These are phyloP conservation scores for Ophonus ardosiacus DNA, from an alignment of 2,888 invertebrate genomes.

Conservation along the genomic window DNA sequence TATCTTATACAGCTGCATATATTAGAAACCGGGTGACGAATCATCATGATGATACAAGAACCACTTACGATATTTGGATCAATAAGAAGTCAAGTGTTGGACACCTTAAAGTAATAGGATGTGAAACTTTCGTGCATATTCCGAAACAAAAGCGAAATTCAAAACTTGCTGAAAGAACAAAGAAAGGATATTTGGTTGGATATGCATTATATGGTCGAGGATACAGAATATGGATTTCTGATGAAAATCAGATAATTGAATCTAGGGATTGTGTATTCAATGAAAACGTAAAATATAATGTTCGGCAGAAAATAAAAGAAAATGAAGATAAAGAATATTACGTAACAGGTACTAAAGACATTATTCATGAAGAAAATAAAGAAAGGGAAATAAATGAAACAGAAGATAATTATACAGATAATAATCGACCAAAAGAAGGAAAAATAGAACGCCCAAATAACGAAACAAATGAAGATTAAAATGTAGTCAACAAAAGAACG, in stretches of 20 bases:
- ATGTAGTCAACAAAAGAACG: neutral
- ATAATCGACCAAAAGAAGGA: neutral
- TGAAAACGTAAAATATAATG: neutral
- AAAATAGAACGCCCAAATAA: neutral
- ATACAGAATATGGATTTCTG: constrained; percentile 64
- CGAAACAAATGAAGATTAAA: neutral
- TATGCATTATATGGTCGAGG: constrained; percentile 63
- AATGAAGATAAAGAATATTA: neutral
- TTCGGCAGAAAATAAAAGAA: neutral
- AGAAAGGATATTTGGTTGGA: constrained; percentile 61
- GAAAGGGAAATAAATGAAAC: neutral
- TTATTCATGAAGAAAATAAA: neutral
- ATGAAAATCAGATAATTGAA: neutral
- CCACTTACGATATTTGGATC: constrained; percentile 43
- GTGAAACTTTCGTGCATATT: constrained; percentile 20
- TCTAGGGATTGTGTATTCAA: neutral
- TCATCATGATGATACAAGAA: constrained; percentile 13
- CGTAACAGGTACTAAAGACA: neutral
- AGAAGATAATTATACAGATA: neutral
- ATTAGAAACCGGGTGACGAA: constrained; percentile 44
- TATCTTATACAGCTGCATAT: constrained; percentile 22
- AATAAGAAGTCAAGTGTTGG: constrained; percentile 66
- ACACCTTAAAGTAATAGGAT: constrained; percentile 63
- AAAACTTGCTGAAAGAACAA: constrained; percentile 53
- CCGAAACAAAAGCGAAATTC: constrained; percentile 14